Percentiles rank a stretch among this genome's conserved stretches.
phyloP scores from a whole-genome alignment of 2,797 vertebrate species.

The Parauchenoglanis punctatus region DNA sequence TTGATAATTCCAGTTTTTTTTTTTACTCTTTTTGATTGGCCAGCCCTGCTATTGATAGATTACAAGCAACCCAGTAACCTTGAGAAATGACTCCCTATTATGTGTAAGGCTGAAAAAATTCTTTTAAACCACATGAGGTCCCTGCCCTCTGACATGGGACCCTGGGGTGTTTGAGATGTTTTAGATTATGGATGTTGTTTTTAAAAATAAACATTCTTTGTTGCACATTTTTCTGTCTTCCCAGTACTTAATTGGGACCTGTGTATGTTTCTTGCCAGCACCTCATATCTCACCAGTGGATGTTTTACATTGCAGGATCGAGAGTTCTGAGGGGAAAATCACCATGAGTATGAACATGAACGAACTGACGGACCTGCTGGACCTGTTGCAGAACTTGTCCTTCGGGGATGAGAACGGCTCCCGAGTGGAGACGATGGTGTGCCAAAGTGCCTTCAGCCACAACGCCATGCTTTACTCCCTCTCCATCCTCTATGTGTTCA shows the following conservation, averaged over 20 bases:
- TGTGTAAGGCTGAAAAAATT: conserved; percentile 45
- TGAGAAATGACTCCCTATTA: conserved; percentile 51
- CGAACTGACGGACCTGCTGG: conserved; percentile 79
- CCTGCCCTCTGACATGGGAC: conserved; percentile 41
- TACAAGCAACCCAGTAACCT: conserved; percentile 41
- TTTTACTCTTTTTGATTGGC: conserved; percentile 46
- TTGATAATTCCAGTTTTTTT: conserved; percentile 20
- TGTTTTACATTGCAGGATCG: conserved; percentile 48
- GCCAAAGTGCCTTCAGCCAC: conserved; percentile 74
- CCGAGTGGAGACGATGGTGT: conserved; percentile 80
- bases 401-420: conserved; percentile 71
- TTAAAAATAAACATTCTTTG: conserved; percentile 58
- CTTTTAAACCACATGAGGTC: conserved; percentile 49
- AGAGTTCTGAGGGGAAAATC: conserved; percentile 13
- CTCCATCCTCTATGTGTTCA: conserved; percentile 85
- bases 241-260: conserved; percentile 29
- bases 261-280: background rate
- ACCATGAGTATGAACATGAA: conserved; percentile 73
- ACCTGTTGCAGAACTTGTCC: conserved; percentile 83
- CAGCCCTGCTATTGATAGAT: conserved; percentile 53
- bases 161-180: conserved; percentile 53
- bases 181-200: conserved; percentile 52
- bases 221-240: conserved; percentile 39
- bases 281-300: conserved; percentile 28
- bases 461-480: conserved; percentile 77